Evolutionary conservation across 2,888 invertebrate genomes (phyloP).

Genomic region (Watsonalla binaria): DNA sequence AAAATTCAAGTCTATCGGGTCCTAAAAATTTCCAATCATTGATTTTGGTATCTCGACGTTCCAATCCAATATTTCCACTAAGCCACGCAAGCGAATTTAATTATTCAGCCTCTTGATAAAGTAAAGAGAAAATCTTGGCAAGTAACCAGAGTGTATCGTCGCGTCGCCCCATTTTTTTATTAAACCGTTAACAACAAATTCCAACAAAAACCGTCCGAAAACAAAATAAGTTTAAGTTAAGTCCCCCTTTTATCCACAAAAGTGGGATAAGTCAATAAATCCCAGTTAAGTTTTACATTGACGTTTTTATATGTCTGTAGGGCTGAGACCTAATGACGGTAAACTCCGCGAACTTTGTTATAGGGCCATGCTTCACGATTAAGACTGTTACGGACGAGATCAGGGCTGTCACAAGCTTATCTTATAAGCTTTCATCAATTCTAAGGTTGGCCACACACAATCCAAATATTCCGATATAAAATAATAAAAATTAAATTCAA

Average conservation of each 20-base stretch:
- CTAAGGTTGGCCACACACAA: constrained; percentile 1
- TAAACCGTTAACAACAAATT: background rate
- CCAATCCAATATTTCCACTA: no score
- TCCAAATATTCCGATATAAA: no score
- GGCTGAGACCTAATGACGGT: constrained; percentile 38
- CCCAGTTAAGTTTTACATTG: constrained; percentile 39
- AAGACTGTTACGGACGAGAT: constrained; percentile 27
- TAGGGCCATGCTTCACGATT: constrained; percentile 46
- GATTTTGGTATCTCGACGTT: no score
- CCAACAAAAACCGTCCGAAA: background rate
- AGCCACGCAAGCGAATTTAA: no score
- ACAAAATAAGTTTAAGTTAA: background rate
- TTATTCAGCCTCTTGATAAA: no score
- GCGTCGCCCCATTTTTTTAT: background rate
- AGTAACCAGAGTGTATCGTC: background rate
- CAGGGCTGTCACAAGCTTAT: constrained; percentile 43
- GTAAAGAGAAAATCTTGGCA: no score
- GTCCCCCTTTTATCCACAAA: constrained; percentile 1
- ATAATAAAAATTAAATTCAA: no score
- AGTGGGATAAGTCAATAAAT: constrained; percentile 25
- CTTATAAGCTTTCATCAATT: constrained; percentile 48
- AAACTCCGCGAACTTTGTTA: constrained; percentile 40
- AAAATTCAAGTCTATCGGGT: no score
- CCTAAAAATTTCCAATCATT: no score
- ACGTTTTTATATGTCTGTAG: constrained; percentile 35